Evolutionary conservation across 1,140 invertebrate species (phyloP), one percentile per base, ranked within the genome.

Genomic region (Sycobia sp.): DNA sequence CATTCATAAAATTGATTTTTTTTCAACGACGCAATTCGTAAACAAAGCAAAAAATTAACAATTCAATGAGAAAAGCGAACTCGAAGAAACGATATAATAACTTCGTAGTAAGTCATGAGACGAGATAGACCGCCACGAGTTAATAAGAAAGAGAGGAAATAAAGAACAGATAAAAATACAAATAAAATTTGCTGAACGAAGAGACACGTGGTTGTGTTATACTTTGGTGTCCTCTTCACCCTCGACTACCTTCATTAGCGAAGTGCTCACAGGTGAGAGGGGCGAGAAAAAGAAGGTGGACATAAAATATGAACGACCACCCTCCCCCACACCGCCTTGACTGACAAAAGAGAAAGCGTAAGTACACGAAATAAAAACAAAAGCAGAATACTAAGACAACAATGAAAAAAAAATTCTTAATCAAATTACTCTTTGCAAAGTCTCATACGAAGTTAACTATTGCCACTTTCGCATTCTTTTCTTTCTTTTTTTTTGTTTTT

Each of bases 21-120:
- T n/a, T n/a, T n/a, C n/a, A n/a, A n/a, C n/a, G n/a, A n/a, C n/a
- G n/a, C 18, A 23, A 25, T 16, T 54, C 9, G n/a, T n/a, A 2
- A 16, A 44, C 13, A 8, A 13, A 20, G 39, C 41, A 20, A 20
- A 58, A 4, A 47, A 38, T 13, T 38, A 50, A 18, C n/a, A n/a
- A 46, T 23, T 18, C 0, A 39, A 62, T 47, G 20, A 36, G 22
- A 57, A 47, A 57, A 63, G 47, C 54, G 61, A 63, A 63, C 54
- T 57, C 61, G 61, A 63, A 63, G 61, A 34, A 63, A 57, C 61
- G 54, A 63, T 25, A 53, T n/a, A n/a, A n/a, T n/a, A n/a, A n/a
- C n/a, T n/a, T n/a, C n/a, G n/a, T n/a, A n/a, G n/a, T n/a, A n/a
- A n/a, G n/a, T n/a, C n/a, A n/a, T n/a, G n/a, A n/a, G n/a, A n/a